A percentile compares a stretch with the other conserved stretches of the same genome.
Conservation (phyloP, 2,888 invertebrate species). For the Gymnoscelis rufifasciata region DNA sequence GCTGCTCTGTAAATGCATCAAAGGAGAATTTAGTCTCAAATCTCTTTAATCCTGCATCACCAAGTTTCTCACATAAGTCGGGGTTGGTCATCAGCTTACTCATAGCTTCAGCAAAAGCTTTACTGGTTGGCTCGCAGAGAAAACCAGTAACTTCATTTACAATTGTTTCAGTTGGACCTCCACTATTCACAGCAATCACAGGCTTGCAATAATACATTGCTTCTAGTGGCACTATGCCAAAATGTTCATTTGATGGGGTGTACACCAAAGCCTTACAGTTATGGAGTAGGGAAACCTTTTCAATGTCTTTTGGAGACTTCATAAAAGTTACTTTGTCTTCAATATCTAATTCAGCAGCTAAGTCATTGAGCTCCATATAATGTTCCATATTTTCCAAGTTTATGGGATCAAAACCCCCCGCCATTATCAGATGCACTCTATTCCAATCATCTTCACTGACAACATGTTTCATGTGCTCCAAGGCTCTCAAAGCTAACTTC, state of each 20-base stretch:
- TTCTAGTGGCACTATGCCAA: conserved; percentile 99
- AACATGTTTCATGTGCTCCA: conserved; percentile 82
- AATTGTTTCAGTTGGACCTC: conserved; percentile 97
- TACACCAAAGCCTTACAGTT: conserved; percentile 91
- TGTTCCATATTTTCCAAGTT: conserved; percentile 93
- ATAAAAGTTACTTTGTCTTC: conserved; percentile 88
- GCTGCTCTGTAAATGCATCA: conserved; percentile 84
- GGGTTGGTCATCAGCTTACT: conserved; percentile 81
- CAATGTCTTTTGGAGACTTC: conserved; percentile 90
- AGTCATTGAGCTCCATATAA: conserved; percentile 84
- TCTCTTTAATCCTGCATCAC: conserved; percentile 85
- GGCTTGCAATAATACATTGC: conserved; percentile 97
- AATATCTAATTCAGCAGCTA: conserved; percentile 82
- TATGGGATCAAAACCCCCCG: conserved; percentile 96
- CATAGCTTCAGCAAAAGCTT: conserved; percentile 89
- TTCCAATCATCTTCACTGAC: conserved; percentile 79
- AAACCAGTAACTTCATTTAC: conserved; percentile 88
- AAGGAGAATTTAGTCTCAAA: conserved; percentile 91
- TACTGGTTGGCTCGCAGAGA: conserved; percentile 83
- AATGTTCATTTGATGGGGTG: conserved; percentile 98
- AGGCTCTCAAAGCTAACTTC: conserved; percentile 88
- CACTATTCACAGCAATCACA: conserved; percentile 96
- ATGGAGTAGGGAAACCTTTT: conserved; percentile 90
- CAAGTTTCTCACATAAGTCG: conserved; percentile 82
- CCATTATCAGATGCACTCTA: conserved; percentile 90